Percentiles rank a stretch among this genome's conserved stretches.
phyloP scores from a whole-genome alignment of 2,113 vertebrate species.

The zebrafish (Danio rerio) region DNA sequence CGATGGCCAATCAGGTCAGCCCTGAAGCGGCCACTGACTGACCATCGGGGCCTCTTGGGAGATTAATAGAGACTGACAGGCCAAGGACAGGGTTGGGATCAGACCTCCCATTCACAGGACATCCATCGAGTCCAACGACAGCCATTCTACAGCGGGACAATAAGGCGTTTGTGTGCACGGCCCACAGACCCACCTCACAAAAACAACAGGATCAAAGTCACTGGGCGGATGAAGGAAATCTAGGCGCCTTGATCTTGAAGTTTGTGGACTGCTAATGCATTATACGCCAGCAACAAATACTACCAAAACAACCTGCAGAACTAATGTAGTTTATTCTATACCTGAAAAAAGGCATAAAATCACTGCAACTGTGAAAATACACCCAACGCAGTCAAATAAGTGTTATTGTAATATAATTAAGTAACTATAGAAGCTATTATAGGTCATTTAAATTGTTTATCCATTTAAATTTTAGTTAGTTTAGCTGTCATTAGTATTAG shows the following conservation, averaged over 20 bases:
- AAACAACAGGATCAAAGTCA: constrained; percentile 40
- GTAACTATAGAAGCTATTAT: too few relatives aligned
- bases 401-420: too few relatives aligned
- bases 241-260: constrained; percentile 20
- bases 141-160: constrained; percentile 13
- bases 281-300: background rate
- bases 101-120: constrained; percentile 33
- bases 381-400: too few relatives aligned
- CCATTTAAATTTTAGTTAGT: too few relatives aligned
- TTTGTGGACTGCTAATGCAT: background rate
- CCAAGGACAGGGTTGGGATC: constrained; percentile 55
- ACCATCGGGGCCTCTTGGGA: constrained; percentile 65
- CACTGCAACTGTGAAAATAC: too few relatives aligned
- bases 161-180: constrained; percentile 18
- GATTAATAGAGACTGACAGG: constrained; percentile 77
- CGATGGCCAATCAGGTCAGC: constrained; percentile 30
- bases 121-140: constrained; percentile 21
- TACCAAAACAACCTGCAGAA: background rate
- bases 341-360: background rate
- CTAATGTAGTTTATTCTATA: background rate
- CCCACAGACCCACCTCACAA: constrained; percentile 7
- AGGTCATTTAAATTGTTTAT: too few relatives aligned
- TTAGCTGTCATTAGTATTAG: too few relatives aligned
- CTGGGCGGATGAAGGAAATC: constrained; percentile 16
- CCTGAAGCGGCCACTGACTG: constrained; percentile 45